These are phyloP conservation scores for Orientallactaga sibirica DNA, from an alignment of 2,797 vertebrate genomes.

Conservation along the genomic window DNA sequence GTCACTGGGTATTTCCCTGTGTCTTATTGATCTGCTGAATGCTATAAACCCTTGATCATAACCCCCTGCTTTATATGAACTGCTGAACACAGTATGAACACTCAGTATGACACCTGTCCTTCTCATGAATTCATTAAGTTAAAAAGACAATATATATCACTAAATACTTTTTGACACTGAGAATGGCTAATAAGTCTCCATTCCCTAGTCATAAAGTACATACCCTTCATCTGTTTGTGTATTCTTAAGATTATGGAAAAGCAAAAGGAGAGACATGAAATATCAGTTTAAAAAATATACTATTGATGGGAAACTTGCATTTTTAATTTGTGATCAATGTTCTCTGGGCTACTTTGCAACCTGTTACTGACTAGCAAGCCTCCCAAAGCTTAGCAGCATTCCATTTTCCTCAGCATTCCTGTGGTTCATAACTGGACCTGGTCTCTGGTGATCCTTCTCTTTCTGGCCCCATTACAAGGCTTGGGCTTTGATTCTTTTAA, in stretches of 20 bases:
- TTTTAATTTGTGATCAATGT: not conserved
- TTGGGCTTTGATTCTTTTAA: not conserved
- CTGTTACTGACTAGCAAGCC: not conserved
- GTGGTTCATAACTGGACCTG: not conserved
- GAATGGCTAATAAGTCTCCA: not conserved
- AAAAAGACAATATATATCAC: not conserved
- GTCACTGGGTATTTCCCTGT: not conserved
- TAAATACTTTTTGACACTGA: not conserved
- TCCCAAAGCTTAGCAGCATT: not conserved
- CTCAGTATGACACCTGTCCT: not conserved
- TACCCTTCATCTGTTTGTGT: not conserved
- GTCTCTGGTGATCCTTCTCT: fast-evolving
- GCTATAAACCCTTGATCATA: not conserved
- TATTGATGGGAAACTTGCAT: not conserved
- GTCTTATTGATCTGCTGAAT: not conserved
- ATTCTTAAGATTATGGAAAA: not conserved
- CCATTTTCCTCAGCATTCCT: not conserved
- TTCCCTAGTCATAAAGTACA: not conserved
- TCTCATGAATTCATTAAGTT: not conserved
- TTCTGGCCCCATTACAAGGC: not conserved
- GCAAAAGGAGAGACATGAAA: not conserved
- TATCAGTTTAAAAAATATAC: not conserved
- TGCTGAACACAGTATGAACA: not conserved
- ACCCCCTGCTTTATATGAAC: not conserved
- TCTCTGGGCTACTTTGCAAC: fast-evolving